phyloP scores from a whole-genome alignment of 2,113 vertebrate species.

The Gasterosteus aculeatus region DNA sequence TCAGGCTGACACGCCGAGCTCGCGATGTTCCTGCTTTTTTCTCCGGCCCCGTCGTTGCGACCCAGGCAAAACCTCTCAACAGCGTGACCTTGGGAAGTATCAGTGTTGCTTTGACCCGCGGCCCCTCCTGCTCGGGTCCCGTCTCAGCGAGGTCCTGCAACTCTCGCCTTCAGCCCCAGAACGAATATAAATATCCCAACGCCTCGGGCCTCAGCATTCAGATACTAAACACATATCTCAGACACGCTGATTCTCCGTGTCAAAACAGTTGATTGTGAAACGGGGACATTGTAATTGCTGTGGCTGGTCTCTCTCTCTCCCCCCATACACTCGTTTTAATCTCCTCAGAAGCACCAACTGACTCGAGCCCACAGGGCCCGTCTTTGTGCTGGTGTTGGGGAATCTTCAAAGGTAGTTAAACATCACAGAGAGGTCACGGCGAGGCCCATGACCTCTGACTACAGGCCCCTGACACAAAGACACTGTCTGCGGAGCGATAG shows the following conservation, averaged over 20 bases:
- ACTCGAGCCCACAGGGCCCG: constrained; percentile 66
- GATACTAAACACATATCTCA: constrained; percentile 71
- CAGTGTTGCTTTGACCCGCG: constrained; percentile 32
- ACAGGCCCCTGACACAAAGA: constrained; percentile 38
- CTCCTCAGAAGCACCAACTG: constrained; percentile 56
- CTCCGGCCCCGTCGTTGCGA: constrained; percentile 6
- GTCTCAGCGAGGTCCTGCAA: constrained; percentile 33
- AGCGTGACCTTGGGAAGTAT: constrained; percentile 50
- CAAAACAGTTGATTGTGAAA: constrained; percentile 62
- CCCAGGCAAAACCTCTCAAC: constrained; percentile 39
- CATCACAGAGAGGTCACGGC: constrained; percentile 66
- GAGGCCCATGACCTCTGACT: constrained; percentile 60
- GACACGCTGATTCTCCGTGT: constrained; percentile 63
- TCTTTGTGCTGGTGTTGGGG: constrained; percentile 70
- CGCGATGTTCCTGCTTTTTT: constrained; percentile 38
- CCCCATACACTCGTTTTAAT: constrained; percentile 57
- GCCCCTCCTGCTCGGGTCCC: constrained; percentile 46
- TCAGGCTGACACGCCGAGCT: constrained; percentile 53
- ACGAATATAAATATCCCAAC: constrained; percentile 65
- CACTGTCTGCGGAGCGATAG: constrained; percentile 45
- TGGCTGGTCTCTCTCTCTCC: constrained; percentile 36
- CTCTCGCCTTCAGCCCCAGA: constrained; percentile 39
- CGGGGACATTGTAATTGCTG: constrained; percentile 65
- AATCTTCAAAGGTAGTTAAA: constrained; percentile 75
- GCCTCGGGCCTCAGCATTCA: constrained; percentile 62